Percentiles rank a stretch among this genome's conserved stretches.
These are phyloP conservation scores for Ailurus styani DNA, from an alignment of 2,113 vertebrate genomes.

Conservation along the genomic window DNA sequence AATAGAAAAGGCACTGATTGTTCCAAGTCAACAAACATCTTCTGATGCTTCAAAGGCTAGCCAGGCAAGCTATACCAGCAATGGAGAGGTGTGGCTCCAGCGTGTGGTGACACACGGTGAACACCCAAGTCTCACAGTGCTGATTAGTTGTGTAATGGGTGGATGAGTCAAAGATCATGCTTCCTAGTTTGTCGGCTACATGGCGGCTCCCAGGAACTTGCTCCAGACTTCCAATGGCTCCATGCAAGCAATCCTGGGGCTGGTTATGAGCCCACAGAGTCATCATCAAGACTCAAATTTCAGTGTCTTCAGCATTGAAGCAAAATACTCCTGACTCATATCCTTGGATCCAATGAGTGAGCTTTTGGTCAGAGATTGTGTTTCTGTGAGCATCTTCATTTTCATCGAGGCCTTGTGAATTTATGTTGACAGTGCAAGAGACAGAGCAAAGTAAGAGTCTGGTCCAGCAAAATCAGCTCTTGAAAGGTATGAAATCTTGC, in stretches of 20 bases:
- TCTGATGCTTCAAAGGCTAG: neutral
- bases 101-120: neutral
- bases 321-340: neutral
- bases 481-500: neutral
- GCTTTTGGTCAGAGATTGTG: neutral
- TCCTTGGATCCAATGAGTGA: neutral
- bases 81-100: neutral
- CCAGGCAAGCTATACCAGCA: conserved; percentile 49
- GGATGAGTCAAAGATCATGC: conserved; percentile 46
- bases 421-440: neutral
- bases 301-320: neutral
- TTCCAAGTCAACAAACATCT: neutral
- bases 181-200: neutral
- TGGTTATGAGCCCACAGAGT: neutral
- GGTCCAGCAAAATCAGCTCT: neutral
- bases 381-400: neutral
- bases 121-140: neutral
- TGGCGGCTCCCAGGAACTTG: neutral
- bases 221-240: neutral
- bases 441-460: neutral
- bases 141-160: neutral
- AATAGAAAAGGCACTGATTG: neutral
- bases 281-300: neutral
- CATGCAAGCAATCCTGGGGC: neutral
- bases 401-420: neutral